Conservation (phyloP, 2,113 vertebrate species). For the Pedetes capensis region DNA sequence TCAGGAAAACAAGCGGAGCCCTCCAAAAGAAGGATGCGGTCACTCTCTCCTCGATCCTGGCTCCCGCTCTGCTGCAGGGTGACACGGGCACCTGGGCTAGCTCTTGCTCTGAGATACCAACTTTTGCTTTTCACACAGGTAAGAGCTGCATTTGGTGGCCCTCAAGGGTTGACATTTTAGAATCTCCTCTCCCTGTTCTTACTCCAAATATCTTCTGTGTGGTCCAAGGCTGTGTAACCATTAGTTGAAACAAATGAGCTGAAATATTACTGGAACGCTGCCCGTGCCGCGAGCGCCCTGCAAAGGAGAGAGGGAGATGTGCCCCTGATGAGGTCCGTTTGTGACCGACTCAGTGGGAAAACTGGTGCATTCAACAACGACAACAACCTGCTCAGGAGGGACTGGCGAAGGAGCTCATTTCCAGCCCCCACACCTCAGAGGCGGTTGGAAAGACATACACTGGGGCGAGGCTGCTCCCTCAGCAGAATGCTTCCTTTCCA, state of each 20-base stretch:
- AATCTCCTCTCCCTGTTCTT: background rate
- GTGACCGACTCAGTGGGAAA: background rate
- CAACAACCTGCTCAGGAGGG: background rate
- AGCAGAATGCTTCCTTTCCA: background rate
- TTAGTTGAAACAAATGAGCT: background rate
- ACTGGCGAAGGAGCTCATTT: background rate
- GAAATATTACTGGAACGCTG: fast-evolving
- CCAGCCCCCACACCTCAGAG: background rate
- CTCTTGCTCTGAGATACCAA: background rate
- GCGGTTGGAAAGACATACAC: background rate
- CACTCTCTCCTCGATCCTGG: background rate
- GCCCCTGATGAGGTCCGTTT: no score
- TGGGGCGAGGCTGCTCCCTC: fast-evolving
- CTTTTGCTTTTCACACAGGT: background rate
- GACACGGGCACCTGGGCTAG: fast-evolving
- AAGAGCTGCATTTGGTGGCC: background rate
- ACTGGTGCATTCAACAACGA: fast-evolving
- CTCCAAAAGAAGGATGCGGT: fast-evolving
- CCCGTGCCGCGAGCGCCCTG: background rate
- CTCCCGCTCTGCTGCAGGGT: fast-evolving
- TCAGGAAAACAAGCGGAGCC: background rate
- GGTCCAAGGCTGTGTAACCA: background rate
- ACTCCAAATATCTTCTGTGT: no score
- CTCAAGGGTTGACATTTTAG: background rate
- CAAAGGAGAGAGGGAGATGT: background rate